Conservation (phyloP, 2,797 vertebrate genomes). For the Percopsis omiscomaycus region DNA sequence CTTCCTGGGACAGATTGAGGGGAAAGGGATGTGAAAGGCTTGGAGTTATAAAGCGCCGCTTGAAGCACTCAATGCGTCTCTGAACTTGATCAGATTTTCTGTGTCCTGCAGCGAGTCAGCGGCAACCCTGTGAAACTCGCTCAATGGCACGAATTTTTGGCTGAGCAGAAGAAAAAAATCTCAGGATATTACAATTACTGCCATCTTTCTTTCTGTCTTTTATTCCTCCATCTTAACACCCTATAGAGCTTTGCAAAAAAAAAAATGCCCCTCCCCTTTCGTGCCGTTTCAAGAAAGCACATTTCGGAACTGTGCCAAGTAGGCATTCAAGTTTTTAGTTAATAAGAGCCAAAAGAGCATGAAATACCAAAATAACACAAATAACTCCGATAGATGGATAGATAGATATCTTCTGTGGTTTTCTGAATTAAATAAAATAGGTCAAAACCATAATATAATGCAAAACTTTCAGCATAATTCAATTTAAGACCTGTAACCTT, state of each 20-base stretch:
- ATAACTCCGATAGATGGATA: conserved; percentile 34
- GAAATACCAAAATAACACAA: conserved; percentile 25
- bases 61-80: conserved; percentile 89
- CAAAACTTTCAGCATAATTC: not conserved
- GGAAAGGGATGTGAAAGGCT: conserved; percentile 81
- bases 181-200: conserved; percentile 86
- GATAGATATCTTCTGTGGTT: conserved; percentile 15
- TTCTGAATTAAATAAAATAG: not conserved
- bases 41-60: conserved; percentile 91
- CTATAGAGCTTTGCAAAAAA: conserved; percentile 78
- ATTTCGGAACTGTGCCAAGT: conserved; percentile 68
- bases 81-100: conserved; percentile 98
- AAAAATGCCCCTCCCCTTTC: conserved; percentile 58
- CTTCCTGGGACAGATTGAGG: conserved; percentile 83
- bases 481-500: conserved; percentile 2
- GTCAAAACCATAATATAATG: no score
- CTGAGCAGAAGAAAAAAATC: conserved; percentile 69
- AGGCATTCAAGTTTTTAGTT: conserved; percentile 60
- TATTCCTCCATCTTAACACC: conserved; percentile 78
- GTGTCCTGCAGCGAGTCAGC: conserved; percentile 93
- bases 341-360: conserved; percentile 53
- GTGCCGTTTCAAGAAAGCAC: conserved; percentile 65
- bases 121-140: conserved; percentile 81
- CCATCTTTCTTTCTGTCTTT: conserved; percentile 84
- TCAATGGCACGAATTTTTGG: conserved; percentile 83